Conservation (phyloP, 1,140 invertebrate species). For the Drosophila aff. region DNA sequence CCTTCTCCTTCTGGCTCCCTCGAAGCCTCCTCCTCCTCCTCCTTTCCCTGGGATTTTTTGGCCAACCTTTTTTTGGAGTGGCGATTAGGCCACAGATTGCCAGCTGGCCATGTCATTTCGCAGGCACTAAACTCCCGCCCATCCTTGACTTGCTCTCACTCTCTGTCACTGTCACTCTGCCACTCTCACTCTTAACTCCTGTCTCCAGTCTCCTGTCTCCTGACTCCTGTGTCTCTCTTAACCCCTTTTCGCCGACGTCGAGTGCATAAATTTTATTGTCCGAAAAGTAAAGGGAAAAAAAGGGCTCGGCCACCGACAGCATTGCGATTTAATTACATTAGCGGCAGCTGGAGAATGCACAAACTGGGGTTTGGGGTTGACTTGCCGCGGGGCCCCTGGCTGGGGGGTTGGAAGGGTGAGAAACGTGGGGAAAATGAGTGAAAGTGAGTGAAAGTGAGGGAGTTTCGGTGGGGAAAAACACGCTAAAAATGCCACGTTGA, state of each 20-base stretch:
- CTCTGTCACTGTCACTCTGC: background rate
- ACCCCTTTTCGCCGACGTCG: slow-evolving; percentile 19
- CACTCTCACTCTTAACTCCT: background rate
- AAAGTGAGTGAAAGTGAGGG: background rate
- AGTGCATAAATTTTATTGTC: slow-evolving; percentile 80
- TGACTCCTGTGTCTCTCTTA: background rate
- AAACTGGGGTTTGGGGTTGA: slow-evolving; percentile 24
- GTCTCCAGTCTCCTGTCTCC: background rate
- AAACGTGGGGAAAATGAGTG: background rate
- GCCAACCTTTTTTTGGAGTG: slow-evolving; percentile 11
- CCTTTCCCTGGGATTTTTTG: background rate
- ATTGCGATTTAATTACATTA: slow-evolving; percentile 81
- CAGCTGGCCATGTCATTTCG: slow-evolving; percentile 67
- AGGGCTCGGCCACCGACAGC: slow-evolving; percentile 48
- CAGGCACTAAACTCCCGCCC: slow-evolving; percentile 2
- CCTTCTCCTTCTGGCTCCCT: background rate
- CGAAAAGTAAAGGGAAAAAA: slow-evolving; percentile 40
- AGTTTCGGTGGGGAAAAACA: slow-evolving; percentile 6
- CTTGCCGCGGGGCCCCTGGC: background rate
- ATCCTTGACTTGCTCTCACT: background rate
- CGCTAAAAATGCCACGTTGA: slow-evolving; percentile 42
- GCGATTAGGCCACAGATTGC: slow-evolving; percentile 75
- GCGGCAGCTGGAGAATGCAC: slow-evolving; percentile 51
- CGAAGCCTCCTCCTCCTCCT: too few relatives aligned
- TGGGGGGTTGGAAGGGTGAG: background rate